Conservation (phyloP, 23 tunicate genomes). For the Corella eumyota region DNA sequence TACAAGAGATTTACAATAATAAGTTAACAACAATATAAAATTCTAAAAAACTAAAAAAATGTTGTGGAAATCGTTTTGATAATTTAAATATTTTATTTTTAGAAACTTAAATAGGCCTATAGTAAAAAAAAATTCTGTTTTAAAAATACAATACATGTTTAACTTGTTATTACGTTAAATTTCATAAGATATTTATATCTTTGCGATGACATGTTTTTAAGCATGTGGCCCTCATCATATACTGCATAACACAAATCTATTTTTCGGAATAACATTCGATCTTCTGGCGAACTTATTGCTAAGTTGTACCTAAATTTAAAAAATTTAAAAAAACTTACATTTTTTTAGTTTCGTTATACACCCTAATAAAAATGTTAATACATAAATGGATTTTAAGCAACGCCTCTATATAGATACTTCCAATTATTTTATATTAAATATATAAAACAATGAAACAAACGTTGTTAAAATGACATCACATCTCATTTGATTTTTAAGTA, state of each 20-base stretch:
- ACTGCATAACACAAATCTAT: conserved; percentile 74
- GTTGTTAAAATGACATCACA: conserved; percentile 60
- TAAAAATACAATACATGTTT: background rate
- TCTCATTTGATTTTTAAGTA: conserved; percentile 14
- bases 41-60: background rate
- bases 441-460: conserved; percentile 1
- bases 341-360: background rate
- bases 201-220: conserved; percentile 91
- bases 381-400: background rate
- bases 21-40: too few relatives aligned
- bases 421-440: background rate
- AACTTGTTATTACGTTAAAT: conserved; percentile 15
- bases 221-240: conserved; percentile 98
- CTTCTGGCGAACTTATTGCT: conserved; percentile 63
- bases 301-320: conserved; percentile 38
- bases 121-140: background rate
- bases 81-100: too few relatives aligned
- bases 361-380: background rate
- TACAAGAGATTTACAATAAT: too few relatives aligned
- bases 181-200: conserved; percentile 80
- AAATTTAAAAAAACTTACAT: background rate
- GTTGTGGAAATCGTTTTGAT: too few relatives aligned
- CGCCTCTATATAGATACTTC: background rate
- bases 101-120: too few relatives aligned
- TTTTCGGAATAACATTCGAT: conserved; percentile 51